phyloP scores from a whole-genome alignment of 2,888 invertebrate genomes.

The Drosophila heteroneura region DNA sequence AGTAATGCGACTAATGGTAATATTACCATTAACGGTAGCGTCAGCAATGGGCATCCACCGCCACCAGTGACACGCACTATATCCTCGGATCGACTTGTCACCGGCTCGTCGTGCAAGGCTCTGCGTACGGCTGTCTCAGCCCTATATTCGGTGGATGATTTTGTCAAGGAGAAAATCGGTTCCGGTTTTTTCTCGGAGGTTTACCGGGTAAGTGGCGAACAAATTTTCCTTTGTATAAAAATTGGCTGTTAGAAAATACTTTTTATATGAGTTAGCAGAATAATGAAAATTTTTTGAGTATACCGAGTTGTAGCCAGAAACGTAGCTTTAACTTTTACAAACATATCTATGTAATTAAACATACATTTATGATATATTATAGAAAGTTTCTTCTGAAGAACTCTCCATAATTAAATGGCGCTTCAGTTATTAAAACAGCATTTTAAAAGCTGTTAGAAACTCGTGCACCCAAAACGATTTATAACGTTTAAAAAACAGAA shows the following conservation, averaged over 20 bases:
- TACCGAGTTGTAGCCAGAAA: background rate
- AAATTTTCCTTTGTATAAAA: background rate
- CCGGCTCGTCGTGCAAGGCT: constrained; percentile 94
- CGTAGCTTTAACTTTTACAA: background rate
- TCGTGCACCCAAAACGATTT: background rate
- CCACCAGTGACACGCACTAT: constrained; percentile 82
- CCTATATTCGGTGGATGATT: constrained; percentile 96
- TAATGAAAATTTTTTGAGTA: background rate
- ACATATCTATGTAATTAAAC: background rate
- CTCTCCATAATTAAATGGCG: background rate
- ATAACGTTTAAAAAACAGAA: background rate
- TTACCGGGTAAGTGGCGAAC: constrained; percentile 92
- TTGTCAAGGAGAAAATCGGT: constrained; percentile 96
- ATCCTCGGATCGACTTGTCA: constrained; percentile 87
- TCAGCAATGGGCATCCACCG: constrained; percentile 50
- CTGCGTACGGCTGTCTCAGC: constrained; percentile 96
- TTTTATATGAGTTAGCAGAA: background rate
- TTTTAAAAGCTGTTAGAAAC: background rate
- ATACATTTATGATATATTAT: background rate
- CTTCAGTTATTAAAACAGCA: constrained; percentile 3
- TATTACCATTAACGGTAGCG: background rate
- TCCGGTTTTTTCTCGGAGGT: constrained; percentile 99
- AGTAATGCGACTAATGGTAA: constrained; percentile 6
- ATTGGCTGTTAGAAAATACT: background rate
- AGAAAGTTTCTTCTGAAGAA: background rate